phyloP scores from a whole-genome alignment of 2,113 vertebrate genomes.

The Clinocottus analis region DNA sequence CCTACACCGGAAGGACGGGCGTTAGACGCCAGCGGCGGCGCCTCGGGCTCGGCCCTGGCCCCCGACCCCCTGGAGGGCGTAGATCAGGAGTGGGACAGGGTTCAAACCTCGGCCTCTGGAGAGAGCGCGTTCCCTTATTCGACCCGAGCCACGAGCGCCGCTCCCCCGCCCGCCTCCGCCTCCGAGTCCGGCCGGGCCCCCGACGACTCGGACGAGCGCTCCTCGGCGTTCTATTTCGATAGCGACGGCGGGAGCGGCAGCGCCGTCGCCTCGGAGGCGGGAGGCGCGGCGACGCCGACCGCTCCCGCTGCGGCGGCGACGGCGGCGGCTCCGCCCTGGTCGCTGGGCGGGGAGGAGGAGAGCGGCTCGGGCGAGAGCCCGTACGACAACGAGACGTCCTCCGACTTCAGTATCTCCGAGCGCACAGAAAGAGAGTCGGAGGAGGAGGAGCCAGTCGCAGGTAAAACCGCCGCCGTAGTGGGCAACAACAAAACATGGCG shows the following conservation, averaged over 20 bases:
- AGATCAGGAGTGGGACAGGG: constrained; percentile 84
- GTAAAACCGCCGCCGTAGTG: constrained; percentile 84
- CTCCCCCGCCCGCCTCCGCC: constrained; percentile 33
- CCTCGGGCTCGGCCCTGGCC: constrained; percentile 86
- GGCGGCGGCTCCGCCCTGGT: constrained; percentile 82
- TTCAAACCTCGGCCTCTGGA: constrained; percentile 79
- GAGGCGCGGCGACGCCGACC: constrained; percentile 41
- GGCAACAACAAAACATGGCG: constrained; percentile 1
- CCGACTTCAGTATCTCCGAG: constrained; percentile 95
- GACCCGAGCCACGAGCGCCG: background rate
- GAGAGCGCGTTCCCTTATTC: constrained; percentile 56
- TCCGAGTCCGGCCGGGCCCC: constrained; percentile 49
- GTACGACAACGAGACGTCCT: constrained; percentile 95
- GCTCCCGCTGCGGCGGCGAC: constrained; percentile 59
- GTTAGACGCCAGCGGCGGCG: constrained; percentile 71
- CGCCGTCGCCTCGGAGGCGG: constrained; percentile 46
- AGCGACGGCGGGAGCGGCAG: constrained; percentile 80
- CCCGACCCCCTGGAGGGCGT: constrained; percentile 84
- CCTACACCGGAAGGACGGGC: constrained; percentile 73
- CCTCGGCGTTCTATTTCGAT: constrained; percentile 84
- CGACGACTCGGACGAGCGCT: constrained; percentile 70
- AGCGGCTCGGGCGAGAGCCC: constrained; percentile 92
- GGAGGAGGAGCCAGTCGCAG: constrained; percentile 85
- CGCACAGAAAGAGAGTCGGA: constrained; percentile 85
- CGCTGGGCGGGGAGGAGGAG: constrained; percentile 88